Evolutionary conservation across 2,113 vertebrate species (phyloP), one percentile per base, ranked within the genome.

Genomic region (Saimiri boliviensis): DNA sequence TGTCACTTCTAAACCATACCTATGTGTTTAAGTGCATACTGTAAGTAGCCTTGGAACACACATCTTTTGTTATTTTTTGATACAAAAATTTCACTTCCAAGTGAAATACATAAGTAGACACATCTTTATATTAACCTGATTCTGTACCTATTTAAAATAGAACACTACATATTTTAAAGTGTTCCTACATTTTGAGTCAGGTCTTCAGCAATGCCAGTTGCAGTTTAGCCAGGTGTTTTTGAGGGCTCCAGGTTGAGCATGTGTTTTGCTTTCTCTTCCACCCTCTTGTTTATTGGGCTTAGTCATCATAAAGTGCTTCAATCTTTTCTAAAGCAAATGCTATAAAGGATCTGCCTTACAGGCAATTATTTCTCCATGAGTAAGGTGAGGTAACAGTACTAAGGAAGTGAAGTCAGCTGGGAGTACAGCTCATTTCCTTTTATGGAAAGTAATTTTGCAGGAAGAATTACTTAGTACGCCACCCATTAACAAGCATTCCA

Each of bases 401-500:
- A 73, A 92, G 86, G 91, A 94, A 95, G 77, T 90, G 85, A 89
- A 76, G 86, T 92, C 66, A 96, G 83, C 32, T 17, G 66, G 88
- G 37, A 80, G 66, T 66, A 52, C 71, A 95, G 56, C 52, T 94
- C 63, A 68, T 91, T 68, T 97, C 93, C 93, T 94, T 98, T 96
- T 97, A 95, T 93, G 97, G 94, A 87, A 95, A 96, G 70, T 71
- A 71, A 60, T 96, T 96, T 93, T 95, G 70, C 83, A 37, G 60
- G 85, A 95, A 85, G 93, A 93, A 60, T 94, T 73, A 54, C 94
- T 96, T 91, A 93, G 83, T 77, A 63, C 17, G 80, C 79, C 93
- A 80, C 77, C 90, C n/a, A 76, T 14, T 88, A 66, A 80, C 70
- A 95, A 56, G 58, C 21, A 37, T 90, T 96, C 85, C 68, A 95